Evolutionary conservation across 2,797 vertebrate genomes (phyloP).

Genomic region (Lepus oiostolus): DNA sequence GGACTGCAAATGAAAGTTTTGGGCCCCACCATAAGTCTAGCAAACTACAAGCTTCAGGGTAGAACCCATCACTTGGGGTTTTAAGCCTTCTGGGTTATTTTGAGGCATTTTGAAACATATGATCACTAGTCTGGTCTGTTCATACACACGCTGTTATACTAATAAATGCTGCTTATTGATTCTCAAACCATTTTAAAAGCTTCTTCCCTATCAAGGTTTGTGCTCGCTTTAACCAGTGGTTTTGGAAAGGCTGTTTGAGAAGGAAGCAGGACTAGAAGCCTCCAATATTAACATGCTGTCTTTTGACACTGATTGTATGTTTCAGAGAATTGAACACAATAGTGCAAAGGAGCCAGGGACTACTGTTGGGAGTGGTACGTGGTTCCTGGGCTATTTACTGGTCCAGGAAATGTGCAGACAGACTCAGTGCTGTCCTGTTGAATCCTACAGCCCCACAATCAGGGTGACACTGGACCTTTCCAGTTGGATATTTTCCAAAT

Average conservation of each 20-base stretch:
- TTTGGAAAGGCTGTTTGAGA: not conserved
- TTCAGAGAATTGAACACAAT: not conserved
- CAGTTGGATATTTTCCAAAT: not conserved
- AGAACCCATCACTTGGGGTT: not conserved
- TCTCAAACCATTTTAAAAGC: not conserved
- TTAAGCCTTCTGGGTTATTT: not conserved
- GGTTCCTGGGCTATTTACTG: accelerated
- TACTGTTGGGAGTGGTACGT: not conserved
- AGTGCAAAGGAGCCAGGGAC: not conserved
- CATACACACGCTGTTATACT: not conserved
- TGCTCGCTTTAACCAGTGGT: not conserved
- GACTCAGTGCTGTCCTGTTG: not conserved
- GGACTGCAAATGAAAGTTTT: not conserved
- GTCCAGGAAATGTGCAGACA: not conserved
- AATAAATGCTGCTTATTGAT: not conserved
- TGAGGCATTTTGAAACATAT: not conserved
- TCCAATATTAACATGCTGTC: not conserved
- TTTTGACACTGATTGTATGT: not conserved
- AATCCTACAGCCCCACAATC: not conserved
- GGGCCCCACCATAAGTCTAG: not conserved
- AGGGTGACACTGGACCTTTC: too few relatives aligned
- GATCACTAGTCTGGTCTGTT: not conserved
- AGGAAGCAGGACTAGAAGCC: not conserved
- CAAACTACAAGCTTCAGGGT: not conserved
- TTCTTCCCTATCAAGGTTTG: not conserved